Base-by-base conservation (phyloP, 2,113 vertebrate species). In the Mystacornis crossleyi region DNA sequence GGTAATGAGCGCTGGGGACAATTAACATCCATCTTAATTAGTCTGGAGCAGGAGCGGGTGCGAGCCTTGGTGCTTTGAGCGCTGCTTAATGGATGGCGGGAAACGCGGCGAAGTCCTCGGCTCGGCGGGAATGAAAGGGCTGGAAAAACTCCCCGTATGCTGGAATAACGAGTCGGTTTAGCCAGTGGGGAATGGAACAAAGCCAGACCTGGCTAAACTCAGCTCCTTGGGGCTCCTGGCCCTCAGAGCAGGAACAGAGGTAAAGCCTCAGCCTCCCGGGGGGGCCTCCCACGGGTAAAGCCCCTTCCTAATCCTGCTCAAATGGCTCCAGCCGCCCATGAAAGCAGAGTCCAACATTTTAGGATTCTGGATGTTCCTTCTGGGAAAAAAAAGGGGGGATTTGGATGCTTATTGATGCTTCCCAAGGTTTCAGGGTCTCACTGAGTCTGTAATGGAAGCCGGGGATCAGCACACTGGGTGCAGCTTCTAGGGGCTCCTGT, bases 1-100 rank as follows among this genome's bases (percentile, higher is more conserved):
- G 93, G 93, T 96, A 97, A 96, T 88, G 93, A 95, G 73, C 8
- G 0, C 67, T 86, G 88, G 71, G 88, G 95, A 96, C 93, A 92
- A 91, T 94, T 93, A 96, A 80, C 94, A 96, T 97, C 90, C 90
- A 95, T 97, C 96, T 97, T 96, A 96, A 97, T 97, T 97, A 96
- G 87, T 42, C 47, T 78, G 48, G 85, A 95, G 81, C 73, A 26
- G 51, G 43, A 84, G 67, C 0, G 17, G 81, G 43, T 14, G 75
- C 3, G 71, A 89, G 64, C 58, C 60, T n/a, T 2, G 45, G 57
- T 12, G 81, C 71, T 91, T 29, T 8, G 55, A 83, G 65, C 1
- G 2, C 84, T 29, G 78, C 61, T 14, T n/a, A 53, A 86, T 36
- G 84, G 80, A 58, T 31, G 38, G 42, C 2, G 40, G 2, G 6